Evolutionary conservation across 2,113 vertebrate genomes (phyloP).

Genomic region (Aldabrachelys gigantea): DNA sequence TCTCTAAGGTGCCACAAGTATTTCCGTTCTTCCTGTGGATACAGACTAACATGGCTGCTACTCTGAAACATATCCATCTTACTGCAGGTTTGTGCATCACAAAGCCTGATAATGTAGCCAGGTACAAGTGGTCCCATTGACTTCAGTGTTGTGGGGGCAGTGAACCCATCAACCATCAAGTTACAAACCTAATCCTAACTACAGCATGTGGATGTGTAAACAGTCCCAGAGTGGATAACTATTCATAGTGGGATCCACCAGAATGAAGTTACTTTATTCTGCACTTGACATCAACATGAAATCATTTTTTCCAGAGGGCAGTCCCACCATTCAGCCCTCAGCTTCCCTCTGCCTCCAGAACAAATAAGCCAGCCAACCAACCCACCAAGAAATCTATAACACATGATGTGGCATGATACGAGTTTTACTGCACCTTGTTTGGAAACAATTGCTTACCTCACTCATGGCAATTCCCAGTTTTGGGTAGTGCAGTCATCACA

Average conservation of each 20-base stretch:
- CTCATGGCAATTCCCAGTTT: not conserved
- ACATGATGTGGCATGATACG: not conserved
- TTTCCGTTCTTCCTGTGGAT: too few relatives aligned
- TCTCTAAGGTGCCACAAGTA: too few relatives aligned
- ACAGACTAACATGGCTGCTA: too few relatives aligned
- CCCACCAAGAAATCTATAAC: not conserved
- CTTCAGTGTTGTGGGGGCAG: slow-evolving; percentile 27
- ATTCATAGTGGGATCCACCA: not conserved
- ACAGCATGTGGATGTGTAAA: not conserved
- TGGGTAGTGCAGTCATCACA: not conserved
- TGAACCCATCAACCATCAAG: slow-evolving; percentile 36
- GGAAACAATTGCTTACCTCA: not conserved
- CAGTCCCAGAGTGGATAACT: not conserved
- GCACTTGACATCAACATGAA: not conserved
- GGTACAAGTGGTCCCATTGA: slow-evolving; percentile 42
- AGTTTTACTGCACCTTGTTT: not conserved
- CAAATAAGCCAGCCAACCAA: not conserved
- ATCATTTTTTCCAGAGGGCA: accelerated
- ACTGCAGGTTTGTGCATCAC: not conserved
- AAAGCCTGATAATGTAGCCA: not conserved
- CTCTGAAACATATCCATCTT: not conserved
- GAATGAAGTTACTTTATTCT: not conserved
- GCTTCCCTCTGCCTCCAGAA: not conserved
- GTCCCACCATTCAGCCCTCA: not conserved
- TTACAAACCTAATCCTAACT: not conserved